Conservation (phyloP, 2,113 vertebrate genomes). For the Nesoenas mayeri region DNA sequence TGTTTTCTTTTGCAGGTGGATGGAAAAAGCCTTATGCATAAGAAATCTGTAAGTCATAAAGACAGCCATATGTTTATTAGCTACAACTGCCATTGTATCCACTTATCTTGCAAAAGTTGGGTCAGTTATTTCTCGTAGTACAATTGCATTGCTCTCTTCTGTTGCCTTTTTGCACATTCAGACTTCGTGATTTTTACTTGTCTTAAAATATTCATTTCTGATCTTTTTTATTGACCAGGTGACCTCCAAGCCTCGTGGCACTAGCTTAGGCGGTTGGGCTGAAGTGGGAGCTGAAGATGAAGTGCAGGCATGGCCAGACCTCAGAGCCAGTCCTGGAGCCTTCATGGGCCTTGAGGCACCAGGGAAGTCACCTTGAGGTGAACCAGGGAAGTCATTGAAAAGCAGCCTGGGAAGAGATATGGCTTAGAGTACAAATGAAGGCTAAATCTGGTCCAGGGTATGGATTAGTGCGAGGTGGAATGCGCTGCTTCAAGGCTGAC, state of each 20-base stretch:
- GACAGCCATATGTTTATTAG: not conserved
- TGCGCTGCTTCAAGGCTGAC: not conserved
- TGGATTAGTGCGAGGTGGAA: not conserved
- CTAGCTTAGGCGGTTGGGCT: not conserved
- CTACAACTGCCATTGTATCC: not conserved
- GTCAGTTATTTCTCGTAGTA: not conserved
- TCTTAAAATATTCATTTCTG: not conserved
- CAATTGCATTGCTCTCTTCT: not conserved
- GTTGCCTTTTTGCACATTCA: not conserved
- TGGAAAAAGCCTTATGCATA: not conserved
- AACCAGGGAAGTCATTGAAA: not conserved
- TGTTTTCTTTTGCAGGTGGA: not conserved
- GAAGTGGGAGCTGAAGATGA: not conserved
- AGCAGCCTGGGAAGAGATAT: not conserved
- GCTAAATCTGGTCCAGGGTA: not conserved
- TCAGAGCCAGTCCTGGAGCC: not conserved
- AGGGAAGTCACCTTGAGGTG: not conserved
- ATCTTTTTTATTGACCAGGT: slow-evolving; percentile 3
- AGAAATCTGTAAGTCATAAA: not conserved
- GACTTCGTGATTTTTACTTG: not conserved
- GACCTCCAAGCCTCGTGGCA: slow-evolving; percentile 23
- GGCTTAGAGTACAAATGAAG: slow-evolving; percentile 4
- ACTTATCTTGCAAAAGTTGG: not conserved
- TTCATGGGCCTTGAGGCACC: not conserved
- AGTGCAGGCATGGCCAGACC: not conserved